Conservation (phyloP, 1,140 invertebrate species). For the Drosophila baimaii region DNA sequence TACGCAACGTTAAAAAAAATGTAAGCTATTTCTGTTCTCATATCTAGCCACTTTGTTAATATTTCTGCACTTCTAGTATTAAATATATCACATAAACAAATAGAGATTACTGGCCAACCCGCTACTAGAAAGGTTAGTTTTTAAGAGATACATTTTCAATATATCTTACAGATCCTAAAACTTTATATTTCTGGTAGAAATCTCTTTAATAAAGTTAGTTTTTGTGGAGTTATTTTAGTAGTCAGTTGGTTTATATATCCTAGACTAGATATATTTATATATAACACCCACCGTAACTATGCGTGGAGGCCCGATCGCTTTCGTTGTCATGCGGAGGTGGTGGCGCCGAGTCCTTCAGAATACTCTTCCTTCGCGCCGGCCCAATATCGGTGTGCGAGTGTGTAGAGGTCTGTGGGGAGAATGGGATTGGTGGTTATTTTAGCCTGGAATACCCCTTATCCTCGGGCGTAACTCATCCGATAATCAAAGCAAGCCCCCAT, state of each 20-base stretch:
- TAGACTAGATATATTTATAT: not conserved
- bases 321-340: conserved; percentile 69
- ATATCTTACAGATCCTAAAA: not conserved
- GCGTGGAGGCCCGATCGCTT: conserved; percentile 74
- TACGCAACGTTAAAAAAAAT: too few species aligned
- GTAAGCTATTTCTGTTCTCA: too few species aligned
- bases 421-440: conserved; percentile 14
- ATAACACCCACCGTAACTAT: conserved; percentile 72
- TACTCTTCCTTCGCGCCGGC: conserved; percentile 88
- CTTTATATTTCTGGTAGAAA: too few species aligned
- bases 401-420: conserved; percentile 65
- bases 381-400: conserved; percentile 80
- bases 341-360: conserved; percentile 86
- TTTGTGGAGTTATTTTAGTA: not conserved
- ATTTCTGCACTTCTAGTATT: too few species aligned
- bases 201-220: not conserved
- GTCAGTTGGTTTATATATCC: not conserved
- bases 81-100: too few species aligned
- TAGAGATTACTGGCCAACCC: fast-evolving
- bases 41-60: too few species aligned
- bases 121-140: not conserved
- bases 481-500: conserved; percentile 21
- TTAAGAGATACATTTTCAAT: too few species aligned
- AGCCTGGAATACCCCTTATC: conserved; percentile 6
- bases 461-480: conserved; percentile 13